Base-by-base conservation (phyloP, 1,140 invertebrate species). In the Reticulitermes speratus region DNA sequence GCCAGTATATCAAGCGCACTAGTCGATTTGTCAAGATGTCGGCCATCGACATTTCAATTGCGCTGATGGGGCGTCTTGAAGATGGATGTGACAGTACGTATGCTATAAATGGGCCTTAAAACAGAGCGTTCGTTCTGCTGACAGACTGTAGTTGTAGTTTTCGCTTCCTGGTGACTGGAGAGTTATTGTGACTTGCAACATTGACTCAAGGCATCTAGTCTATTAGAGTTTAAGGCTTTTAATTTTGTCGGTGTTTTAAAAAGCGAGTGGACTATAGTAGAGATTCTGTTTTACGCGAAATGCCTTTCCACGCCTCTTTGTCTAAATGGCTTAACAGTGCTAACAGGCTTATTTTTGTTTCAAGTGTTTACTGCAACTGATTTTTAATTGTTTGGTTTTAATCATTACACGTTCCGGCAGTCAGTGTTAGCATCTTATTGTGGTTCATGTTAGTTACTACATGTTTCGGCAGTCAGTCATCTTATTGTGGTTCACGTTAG, bases 21-120 rank as follows among this genome's bases (percentile, higher is more conserved):
- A 65, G 59, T 65, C 59, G 59, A 65, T 65, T 65, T 65, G 59
- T 65, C 59, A 65, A 65, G 25, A 65, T 65, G 59, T 65, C 59
- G 59, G 21, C 59, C 59, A 65, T 65, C 59, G 59, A 65, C 59
- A 65, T 65, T 65, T 65, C 59, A 65, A 65, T 23, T 65, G 59
- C 19, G 1, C 19, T 65, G 59, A 65, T 65, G 59, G 21, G 59
- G 59, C 59, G 59, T 65, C 59, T 8, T 12, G 59, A 19, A 65
- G 59, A 65, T 65, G 21, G 21, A 65, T 65, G 59, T 65, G 59
- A 65, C 59, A 65, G 59, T 1, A 8, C 1, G 19, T 25, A 19
- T 65, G 59, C 59, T 12, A 16, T 65, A 65, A 65, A 65, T 65
- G 25, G 59, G 21, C 59, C 59, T 65, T 65, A 65, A 65, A 65